phyloP scores from a whole-genome alignment of 2,888 invertebrate species.

The Agrypnus murinus region DNA sequence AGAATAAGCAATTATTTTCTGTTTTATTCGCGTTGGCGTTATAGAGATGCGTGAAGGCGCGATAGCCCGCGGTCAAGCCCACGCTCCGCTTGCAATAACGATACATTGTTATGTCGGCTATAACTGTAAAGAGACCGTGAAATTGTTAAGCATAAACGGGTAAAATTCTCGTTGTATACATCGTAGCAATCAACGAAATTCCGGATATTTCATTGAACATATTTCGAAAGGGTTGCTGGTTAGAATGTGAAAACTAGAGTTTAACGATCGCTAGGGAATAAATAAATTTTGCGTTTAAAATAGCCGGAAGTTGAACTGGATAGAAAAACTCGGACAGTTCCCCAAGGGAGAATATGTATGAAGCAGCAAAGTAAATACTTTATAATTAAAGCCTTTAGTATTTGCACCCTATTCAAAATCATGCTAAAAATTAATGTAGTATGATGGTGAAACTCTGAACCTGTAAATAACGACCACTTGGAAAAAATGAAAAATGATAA shows the following conservation, averaged over 20 bases:
- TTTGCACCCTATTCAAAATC: no score
- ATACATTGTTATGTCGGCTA: constrained; percentile 36
- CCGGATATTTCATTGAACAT: constrained; percentile 17
- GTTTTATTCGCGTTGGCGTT: constrained; percentile 58
- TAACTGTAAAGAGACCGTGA: constrained; percentile 38
- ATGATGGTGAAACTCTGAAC: no score
- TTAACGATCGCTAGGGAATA: constrained; percentile 2
- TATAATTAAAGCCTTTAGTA: no score
- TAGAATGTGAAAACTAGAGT: constrained; percentile 10
- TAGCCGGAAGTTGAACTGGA: no score
- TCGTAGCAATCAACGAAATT: constrained; percentile 15
- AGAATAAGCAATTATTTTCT: constrained; percentile 59
- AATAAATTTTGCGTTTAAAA: neutral
- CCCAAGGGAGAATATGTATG: no score
- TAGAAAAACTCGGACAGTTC: no score
- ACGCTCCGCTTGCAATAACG: constrained; percentile 47
- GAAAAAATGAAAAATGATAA: no score
- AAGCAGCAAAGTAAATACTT: no score
- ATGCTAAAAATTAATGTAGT: no score
- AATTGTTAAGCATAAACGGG: constrained; percentile 36
- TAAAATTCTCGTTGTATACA: constrained; percentile 22
- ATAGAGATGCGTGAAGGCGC: constrained; percentile 52
- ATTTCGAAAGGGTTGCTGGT: constrained; percentile 8
- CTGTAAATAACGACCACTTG: no score
- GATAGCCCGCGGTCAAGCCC: constrained; percentile 55